Evolutionary conservation across 2,888 invertebrate species (phyloP).

Genomic region (Alitta virens): DNA sequence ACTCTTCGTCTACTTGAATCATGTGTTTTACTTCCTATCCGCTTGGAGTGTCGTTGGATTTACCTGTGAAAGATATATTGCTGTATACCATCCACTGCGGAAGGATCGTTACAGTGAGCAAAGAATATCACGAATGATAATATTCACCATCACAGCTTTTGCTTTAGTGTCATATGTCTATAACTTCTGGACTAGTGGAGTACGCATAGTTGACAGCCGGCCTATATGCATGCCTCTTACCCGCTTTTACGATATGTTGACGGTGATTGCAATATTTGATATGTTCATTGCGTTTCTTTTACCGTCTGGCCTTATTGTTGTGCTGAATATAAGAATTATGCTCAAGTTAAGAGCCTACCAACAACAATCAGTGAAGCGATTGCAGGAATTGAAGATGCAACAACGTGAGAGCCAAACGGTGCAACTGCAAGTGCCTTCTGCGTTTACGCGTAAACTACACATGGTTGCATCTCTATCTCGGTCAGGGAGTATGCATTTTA

Average conservation of each 20-base stretch:
- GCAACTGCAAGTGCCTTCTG: not conserved
- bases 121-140: constrained; percentile 7
- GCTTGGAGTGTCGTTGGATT: constrained; percentile 20
- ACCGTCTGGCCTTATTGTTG: constrained; percentile 15
- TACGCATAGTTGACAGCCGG: not conserved
- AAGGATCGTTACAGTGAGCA: constrained; percentile 20
- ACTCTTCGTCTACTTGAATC: constrained; percentile 68
- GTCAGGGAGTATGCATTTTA: not conserved
- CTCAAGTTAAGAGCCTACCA: constrained; percentile 9
- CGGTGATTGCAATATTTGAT: constrained; percentile 9
- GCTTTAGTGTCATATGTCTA: constrained; percentile 13
- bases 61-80: constrained; percentile 24
- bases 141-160: not conserved
- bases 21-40: constrained; percentile 35
- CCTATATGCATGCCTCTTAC: constrained; percentile 19
- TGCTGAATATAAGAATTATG: constrained; percentile 19
- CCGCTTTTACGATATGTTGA: constrained; percentile 15
- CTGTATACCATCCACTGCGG: constrained; percentile 21
- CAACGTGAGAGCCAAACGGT: not conserved
- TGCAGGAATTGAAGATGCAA: not conserved
- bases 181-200: constrained; percentile 15
- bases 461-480: not conserved
- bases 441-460: no score
- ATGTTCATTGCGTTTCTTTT: constrained; percentile 11
- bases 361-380: not conserved